These are phyloP conservation scores for Triplophysa bombifrons DNA, from an alignment of 2,797 vertebrate genomes.

Conservation along the genomic window DNA sequence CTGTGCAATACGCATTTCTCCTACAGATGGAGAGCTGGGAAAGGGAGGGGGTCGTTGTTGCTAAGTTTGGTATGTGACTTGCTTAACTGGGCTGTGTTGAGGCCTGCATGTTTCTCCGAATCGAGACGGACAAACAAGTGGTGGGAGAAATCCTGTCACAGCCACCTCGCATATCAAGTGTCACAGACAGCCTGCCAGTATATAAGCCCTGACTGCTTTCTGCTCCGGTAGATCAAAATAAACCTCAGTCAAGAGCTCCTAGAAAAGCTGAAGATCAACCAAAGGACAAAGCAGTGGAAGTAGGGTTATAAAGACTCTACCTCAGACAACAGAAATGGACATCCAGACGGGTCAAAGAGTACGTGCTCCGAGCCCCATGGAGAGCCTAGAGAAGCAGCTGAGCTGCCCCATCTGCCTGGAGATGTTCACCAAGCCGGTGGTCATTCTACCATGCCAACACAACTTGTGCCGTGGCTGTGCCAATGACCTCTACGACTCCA, in stretches of 20 bases:
- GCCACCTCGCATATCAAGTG: slow-evolving; percentile 40
- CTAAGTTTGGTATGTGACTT: slow-evolving; percentile 64
- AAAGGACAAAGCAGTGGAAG: slow-evolving; percentile 22
- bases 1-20: slow-evolving; percentile 26
- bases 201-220: slow-evolving; percentile 52
- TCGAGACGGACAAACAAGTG: slow-evolving; percentile 61
- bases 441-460: slow-evolving; percentile 75
- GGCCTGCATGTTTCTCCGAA: slow-evolving; percentile 62
- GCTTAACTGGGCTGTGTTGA: slow-evolving; percentile 42
- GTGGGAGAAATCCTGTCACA: slow-evolving; percentile 49
- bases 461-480: slow-evolving; percentile 73
- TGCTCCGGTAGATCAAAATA: slow-evolving; percentile 57
- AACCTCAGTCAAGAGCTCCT: slow-evolving; percentile 32
- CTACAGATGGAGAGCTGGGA: slow-evolving; percentile 40
- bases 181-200: slow-evolving; percentile 50
- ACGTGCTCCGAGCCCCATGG: slow-evolving; percentile 60
- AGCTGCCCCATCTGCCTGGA: slow-evolving; percentile 75
- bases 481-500: slow-evolving; percentile 72
- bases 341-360: slow-evolving; percentile 63
- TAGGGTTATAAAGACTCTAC: slow-evolving; percentile 26
- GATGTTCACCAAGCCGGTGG: slow-evolving; percentile 73
- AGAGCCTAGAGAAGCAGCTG: slow-evolving; percentile 71
- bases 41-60: slow-evolving; percentile 29
- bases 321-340: slow-evolving; percentile 61
- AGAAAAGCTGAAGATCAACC: slow-evolving; percentile 11